These are phyloP conservation scores for Amphipyra berbera DNA, from an alignment of 2,888 invertebrate genomes.

Conservation along the genomic window DNA sequence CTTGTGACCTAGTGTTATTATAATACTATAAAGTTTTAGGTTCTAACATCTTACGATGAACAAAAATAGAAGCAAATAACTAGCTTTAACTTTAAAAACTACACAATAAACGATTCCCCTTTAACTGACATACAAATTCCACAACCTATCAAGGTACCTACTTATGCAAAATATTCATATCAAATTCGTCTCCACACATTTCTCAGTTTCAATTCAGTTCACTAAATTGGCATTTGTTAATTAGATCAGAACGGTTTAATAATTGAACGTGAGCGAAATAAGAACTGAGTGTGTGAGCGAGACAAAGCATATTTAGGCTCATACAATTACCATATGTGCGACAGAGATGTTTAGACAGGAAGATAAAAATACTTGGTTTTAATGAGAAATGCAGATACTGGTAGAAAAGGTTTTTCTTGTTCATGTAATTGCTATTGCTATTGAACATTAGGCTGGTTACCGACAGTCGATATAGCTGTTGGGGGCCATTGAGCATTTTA, in stretches of 20 bases:
- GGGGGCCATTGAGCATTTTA: no score
- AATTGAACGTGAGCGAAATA: constrained; percentile 64
- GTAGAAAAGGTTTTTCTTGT: constrained; percentile 32
- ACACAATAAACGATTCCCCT: no score
- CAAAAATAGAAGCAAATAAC: no score
- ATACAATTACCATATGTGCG: constrained; percentile 32
- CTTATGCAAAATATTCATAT: constrained; percentile 1
- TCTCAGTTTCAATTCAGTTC: constrained; percentile 60
- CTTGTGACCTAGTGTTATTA: no score
- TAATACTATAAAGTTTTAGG: no score
- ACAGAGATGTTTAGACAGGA: constrained; percentile 11
- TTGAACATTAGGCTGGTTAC: neutral
- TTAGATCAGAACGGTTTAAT: constrained; percentile 76
- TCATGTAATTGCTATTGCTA: constrained; percentile 3
- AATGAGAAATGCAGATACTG: constrained; percentile 9
- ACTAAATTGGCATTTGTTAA: constrained; percentile 77
- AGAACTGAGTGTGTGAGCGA: constrained; percentile 40
- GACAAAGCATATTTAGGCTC: constrained; percentile 41
- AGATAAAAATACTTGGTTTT: constrained; percentile 28
- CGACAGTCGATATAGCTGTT: neutral
- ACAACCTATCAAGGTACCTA: no score
- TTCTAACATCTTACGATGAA: no score
- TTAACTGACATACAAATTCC: no score
- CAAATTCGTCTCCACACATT: constrained; percentile 46
- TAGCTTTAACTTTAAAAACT: no score